Conservation (phyloP, 2,797 vertebrate species). For the Alfaro cultratus region DNA sequence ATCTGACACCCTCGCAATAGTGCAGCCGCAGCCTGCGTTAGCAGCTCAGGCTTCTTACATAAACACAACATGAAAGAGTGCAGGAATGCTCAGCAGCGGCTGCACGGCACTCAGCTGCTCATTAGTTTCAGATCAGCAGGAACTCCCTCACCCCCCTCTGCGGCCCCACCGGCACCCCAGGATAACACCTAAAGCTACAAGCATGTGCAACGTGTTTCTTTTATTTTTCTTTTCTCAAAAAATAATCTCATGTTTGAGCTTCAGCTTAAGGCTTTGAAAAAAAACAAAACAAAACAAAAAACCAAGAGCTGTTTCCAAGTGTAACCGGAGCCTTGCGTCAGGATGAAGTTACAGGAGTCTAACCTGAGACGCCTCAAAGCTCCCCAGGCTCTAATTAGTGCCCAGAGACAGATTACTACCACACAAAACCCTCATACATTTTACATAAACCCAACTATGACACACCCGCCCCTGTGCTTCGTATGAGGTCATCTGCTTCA, state of each 20-base stretch:
- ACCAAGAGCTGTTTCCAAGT: neutral
- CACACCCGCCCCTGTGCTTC: slow-evolving; percentile 29
- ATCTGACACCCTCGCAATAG: slow-evolving; percentile 69
- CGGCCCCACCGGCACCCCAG: slow-evolving; percentile 27
- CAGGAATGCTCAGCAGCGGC: slow-evolving; percentile 71
- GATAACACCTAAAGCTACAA: slow-evolving; percentile 65
- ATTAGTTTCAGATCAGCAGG: slow-evolving; percentile 78
- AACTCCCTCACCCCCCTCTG: slow-evolving; percentile 58
- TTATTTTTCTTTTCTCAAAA: slow-evolving; percentile 27
- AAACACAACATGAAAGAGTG: slow-evolving; percentile 59
- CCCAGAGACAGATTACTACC: slow-evolving; percentile 25
- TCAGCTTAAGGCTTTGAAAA: slow-evolving; percentile 27
- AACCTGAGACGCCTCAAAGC: slow-evolving; percentile 56
- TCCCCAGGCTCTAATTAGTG: slow-evolving; percentile 56
- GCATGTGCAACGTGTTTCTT: slow-evolving; percentile 20
- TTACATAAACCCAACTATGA: slow-evolving; percentile 28
- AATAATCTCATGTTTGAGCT: slow-evolving; percentile 38
- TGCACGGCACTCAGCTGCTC: slow-evolving; percentile 66
- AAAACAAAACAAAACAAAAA: slow-evolving; percentile 2
- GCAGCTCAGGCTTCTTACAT: slow-evolving; percentile 28
- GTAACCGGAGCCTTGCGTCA: slow-evolving; percentile 13
- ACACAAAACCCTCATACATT: slow-evolving; percentile 27
- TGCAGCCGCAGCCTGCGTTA: slow-evolving; percentile 36
- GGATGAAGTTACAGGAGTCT: slow-evolving; percentile 51
- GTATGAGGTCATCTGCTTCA: slow-evolving; percentile 32